A percentile compares a stretch with the other conserved stretches of the same genome.
phyloP scores from a whole-genome alignment of 2,797 vertebrate genomes.

The Crenichthys baileyi region DNA sequence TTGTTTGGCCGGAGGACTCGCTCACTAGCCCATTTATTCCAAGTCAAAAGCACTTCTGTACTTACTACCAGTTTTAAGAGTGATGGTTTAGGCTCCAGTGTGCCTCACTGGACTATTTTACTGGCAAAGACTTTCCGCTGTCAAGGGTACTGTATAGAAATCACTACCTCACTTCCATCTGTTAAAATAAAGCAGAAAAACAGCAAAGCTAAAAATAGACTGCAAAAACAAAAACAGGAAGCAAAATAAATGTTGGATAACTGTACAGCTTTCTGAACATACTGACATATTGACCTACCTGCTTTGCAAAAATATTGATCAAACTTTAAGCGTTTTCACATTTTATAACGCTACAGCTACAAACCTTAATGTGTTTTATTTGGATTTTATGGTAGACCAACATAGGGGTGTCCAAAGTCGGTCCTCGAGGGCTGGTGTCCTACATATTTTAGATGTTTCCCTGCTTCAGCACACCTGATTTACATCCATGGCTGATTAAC shows the following conservation, averaged over 20 bases:
- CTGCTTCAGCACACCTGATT: no score
- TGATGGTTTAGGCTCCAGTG: constrained; percentile 18
- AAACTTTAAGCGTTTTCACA: background rate
- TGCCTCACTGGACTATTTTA: constrained; percentile 14
- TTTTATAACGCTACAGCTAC: background rate
- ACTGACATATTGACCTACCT: background rate
- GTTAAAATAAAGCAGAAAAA: constrained; percentile 19
- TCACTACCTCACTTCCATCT: constrained; percentile 31
- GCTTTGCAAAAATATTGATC: background rate
- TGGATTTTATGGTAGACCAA: background rate
- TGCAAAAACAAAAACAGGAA: constrained; percentile 3
- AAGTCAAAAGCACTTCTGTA: constrained; percentile 74
- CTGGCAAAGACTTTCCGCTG: constrained; percentile 12
- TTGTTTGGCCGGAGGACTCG: constrained; percentile 10
- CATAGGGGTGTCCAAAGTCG: background rate
- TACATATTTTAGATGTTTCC: no score
- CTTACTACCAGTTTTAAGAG: constrained; percentile 30
- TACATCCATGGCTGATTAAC: no score
- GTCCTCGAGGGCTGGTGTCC: no score
- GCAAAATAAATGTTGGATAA: background rate
- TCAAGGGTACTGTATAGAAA: constrained; percentile 10
- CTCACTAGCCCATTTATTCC: constrained; percentile 56
- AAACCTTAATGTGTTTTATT: background rate
- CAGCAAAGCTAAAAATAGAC: constrained; percentile 23
- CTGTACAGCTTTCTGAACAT: background rate